A percentile compares a stretch with the other conserved stretches of the same genome.
phyloP scores from a whole-genome alignment of 2,113 vertebrate species.

The Dicentrarchus labrax region DNA sequence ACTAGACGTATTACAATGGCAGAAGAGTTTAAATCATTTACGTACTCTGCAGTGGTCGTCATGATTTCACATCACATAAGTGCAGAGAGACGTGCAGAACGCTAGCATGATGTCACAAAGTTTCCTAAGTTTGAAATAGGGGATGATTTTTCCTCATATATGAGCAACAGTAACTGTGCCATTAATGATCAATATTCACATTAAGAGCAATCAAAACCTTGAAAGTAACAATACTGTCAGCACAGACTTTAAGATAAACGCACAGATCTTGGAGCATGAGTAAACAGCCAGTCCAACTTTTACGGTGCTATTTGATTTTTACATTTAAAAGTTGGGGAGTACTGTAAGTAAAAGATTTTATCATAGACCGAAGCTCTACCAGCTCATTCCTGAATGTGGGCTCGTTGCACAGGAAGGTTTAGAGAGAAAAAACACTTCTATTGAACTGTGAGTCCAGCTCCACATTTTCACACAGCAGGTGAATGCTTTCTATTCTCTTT shows the following conservation, averaged over 20 bases:
- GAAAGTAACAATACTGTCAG: conserved; percentile 54
- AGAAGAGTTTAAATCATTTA: conserved; percentile 17
- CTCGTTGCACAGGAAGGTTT: conserved; percentile 5
- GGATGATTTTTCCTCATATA: conserved; percentile 13
- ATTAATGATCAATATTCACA: conserved; percentile 46
- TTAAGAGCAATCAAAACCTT: conserved; percentile 52
- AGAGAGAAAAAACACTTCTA: background rate
- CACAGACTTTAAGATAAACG: conserved; percentile 61
- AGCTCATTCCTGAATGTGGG: conserved; percentile 58
- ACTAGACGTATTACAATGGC: background rate
- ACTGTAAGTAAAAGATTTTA: conserved; percentile 26
- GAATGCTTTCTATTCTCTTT: conserved; percentile 23
- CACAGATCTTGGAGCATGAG: conserved; percentile 62
- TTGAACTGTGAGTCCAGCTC: conserved; percentile 9
- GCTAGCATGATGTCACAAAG: conserved; percentile 37
- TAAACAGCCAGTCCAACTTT: conserved; percentile 78
- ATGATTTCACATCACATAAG: background rate
- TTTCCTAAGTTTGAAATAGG: background rate
- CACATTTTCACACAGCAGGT: conserved; percentile 4
- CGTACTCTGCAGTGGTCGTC: conserved; percentile 21
- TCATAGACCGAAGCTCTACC: conserved; percentile 25
- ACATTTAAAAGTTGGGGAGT: conserved; percentile 75
- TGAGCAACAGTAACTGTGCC: conserved; percentile 62
- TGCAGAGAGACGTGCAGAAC: conserved; percentile 14
- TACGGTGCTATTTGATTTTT: conserved; percentile 84